A percentile compares a stretch with the other conserved stretches of the same genome.
These are phyloP conservation scores for Oncorhynchus mykiss DNA, from an alignment of 2,113 vertebrate species.

Conservation along the genomic window DNA sequence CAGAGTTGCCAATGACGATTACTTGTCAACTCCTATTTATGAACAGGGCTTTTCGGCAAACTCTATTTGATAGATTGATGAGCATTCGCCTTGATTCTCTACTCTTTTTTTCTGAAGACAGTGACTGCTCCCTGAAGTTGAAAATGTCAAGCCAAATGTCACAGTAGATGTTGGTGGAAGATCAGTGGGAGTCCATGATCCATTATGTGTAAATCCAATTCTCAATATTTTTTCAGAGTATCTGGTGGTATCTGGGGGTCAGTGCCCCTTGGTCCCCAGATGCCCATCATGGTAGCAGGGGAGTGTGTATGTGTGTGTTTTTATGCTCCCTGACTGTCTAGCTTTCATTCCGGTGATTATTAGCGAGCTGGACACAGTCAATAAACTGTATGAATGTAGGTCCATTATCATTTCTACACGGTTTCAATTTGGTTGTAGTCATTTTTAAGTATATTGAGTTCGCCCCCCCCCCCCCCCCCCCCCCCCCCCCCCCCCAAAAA, in stretches of 20 bases:
- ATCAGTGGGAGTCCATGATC: slow-evolving; percentile 22
- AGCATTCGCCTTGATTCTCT: too few relatives aligned
- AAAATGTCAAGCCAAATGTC: slow-evolving; percentile 51
- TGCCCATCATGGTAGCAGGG: neutral
- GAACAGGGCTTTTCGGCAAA: neutral
- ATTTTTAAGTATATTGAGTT: too few relatives aligned
- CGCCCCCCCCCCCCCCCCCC: too few relatives aligned
- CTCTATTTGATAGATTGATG: neutral
- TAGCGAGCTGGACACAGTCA: too few relatives aligned
- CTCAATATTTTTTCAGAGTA: neutral
- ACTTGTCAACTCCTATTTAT: neutral
- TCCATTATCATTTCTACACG: too few relatives aligned
- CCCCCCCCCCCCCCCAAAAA: too few relatives aligned
- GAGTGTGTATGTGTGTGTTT: neutral
- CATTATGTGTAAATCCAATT: too few relatives aligned
- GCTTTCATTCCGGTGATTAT: too few relatives aligned
- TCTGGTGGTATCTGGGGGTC: neutral
- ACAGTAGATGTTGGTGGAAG: slow-evolving; percentile 27
- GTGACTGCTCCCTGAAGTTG: slow-evolving; percentile 34
- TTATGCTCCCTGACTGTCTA: too few relatives aligned
- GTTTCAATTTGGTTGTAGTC: too few relatives aligned
- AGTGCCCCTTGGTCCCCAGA: neutral
- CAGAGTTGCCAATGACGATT: slow-evolving; percentile 8
- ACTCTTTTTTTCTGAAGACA: too few relatives aligned
- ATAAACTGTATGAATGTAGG: too few relatives aligned